These are phyloP conservation scores for Paraplagusia blochii DNA, from an alignment of 2,113 vertebrate genomes.

Conservation along the genomic window DNA sequence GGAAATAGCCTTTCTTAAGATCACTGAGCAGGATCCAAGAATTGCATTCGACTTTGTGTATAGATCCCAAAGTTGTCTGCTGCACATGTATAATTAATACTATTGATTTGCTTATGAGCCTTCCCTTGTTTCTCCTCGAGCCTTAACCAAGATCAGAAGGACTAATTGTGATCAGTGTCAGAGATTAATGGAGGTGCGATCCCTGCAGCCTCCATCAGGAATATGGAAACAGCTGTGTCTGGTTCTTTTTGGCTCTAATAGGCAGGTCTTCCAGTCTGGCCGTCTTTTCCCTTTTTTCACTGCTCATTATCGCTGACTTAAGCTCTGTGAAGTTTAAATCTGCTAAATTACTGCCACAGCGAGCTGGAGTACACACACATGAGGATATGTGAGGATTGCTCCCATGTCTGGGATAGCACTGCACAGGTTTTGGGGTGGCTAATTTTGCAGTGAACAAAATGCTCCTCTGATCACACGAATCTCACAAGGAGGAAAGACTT, in stretches of 20 bases:
- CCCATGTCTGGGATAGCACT: conserved; percentile 34
- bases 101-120: conserved; percentile 71
- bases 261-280: conserved; percentile 56
- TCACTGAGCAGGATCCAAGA: conserved; percentile 11
- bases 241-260: conserved; percentile 57
- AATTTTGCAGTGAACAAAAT: conserved; percentile 43
- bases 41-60: conserved; percentile 33
- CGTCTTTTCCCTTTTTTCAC: conserved; percentile 20
- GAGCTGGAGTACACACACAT: no score
- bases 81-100: conserved; percentile 68
- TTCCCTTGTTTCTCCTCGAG: conserved; percentile 43
- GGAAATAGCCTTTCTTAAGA: background rate
- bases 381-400: conserved; percentile 65
- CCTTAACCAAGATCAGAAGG: conserved; percentile 59
- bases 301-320: conserved; percentile 67
- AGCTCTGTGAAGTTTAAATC: conserved; percentile 40
- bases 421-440: conserved; percentile 15
- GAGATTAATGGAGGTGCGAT: conserved; percentile 72
- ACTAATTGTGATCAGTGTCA: conserved; percentile 76
- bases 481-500: no score
- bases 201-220: conserved; percentile 46
- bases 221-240: conserved; percentile 68
- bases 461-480: conserved; percentile 10
- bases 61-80: conserved; percentile 46
- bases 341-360: conserved; percentile 60